These are phyloP conservation scores for Synaphobranchus kaupii DNA, from an alignment of 2,797 vertebrate species.

Conservation along the genomic window DNA sequence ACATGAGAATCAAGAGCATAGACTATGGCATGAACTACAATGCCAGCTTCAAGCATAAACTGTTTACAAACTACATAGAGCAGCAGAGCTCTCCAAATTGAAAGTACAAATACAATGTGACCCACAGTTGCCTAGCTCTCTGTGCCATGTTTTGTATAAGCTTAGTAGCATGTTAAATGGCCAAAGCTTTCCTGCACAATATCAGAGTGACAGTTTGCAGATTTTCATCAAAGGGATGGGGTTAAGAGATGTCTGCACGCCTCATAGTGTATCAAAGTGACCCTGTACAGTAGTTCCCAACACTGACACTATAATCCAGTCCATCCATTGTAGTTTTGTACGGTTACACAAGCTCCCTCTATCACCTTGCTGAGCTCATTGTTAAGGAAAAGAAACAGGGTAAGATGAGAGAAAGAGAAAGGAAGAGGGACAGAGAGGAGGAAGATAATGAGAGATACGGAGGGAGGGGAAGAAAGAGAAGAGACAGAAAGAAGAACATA, in stretches of 20 bases:
- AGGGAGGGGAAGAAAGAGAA: background rate
- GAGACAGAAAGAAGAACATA: background rate
- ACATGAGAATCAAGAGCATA: background rate
- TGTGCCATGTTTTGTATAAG: background rate
- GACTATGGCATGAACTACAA: background rate
- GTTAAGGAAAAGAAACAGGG: background rate
- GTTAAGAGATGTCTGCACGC: background rate
- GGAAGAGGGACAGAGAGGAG: background rate
- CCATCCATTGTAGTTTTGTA: background rate
- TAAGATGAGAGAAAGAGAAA: background rate
- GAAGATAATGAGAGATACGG: background rate
- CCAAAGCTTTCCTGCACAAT: background rate
- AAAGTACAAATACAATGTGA: background rate
- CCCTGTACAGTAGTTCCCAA: background rate
- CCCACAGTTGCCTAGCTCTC: background rate
- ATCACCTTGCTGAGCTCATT: background rate
- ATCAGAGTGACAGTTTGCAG: conserved; percentile 22
- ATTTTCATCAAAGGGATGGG: background rate
- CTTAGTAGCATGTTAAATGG: background rate
- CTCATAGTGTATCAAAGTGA: background rate
- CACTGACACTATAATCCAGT: background rate
- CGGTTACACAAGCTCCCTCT: background rate
- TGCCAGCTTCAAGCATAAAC: background rate
- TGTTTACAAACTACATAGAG: background rate
- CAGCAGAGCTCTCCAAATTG: background rate